Base-by-base conservation (phyloP, 2,797 vertebrate species). In the Parambassis ranga region DNA sequence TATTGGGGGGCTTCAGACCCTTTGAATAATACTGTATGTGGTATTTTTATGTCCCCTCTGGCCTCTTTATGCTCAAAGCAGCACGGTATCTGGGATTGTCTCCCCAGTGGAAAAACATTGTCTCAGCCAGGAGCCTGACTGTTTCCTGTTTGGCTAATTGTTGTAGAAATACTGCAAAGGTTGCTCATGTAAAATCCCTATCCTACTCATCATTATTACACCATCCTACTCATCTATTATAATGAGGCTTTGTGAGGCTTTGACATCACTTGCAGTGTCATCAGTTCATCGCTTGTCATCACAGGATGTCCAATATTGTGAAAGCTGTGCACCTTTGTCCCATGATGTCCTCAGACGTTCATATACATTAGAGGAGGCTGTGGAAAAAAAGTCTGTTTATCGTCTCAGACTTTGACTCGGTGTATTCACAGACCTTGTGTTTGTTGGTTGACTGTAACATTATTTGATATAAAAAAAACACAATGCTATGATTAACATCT, bases 101-200 rank as follows among this genome's bases (percentile, higher is more conserved):
- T 69, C 66, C 64, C n/a, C 16, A 63, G 60, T 79, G 83, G 79
- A 84, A 88, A 81, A 86, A 73, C 59, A 75, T 60, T 42, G 51
- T 31, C 51, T 62, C 64, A 65, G 78, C 57, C 79, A 83, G 74
- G 75, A 68, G 61, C 30, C 13, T 65, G 63, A 61, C 71, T 50
- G 69, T 66, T 88, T 90, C 83, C 86, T 89, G 87, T 83, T 79
- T 75, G 19, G 48, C 23, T 32, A 63, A 79, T 65, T 76, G 23
- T 58, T 50, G 42, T 42, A 50, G 64, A 79, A 77, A 83, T 77
- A 59, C 61, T 36, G 55, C 57, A 36, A 65, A 61, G 3, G 4
- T 59, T 63, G 26, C 22, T 62, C 24, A 6, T 55, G 49, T 65
- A 38, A 76, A 71, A 73, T 53, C 4, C 49, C 47, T 53, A 36